Base-by-base conservation (phyloP, 2,797 vertebrate species). In the Periophthalmus magnuspinnatus region DNA sequence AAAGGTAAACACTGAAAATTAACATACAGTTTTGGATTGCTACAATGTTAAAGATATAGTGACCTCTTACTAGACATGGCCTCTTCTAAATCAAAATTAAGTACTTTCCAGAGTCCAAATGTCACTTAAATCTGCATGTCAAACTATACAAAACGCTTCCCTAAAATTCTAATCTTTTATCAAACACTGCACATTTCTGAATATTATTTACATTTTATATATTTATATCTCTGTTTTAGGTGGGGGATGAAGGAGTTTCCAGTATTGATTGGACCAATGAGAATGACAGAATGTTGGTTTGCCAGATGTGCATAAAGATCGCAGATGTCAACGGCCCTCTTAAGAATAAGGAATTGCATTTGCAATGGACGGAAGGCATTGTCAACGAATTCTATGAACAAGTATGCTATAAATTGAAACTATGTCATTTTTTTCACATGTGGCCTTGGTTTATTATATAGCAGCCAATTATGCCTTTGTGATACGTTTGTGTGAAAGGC, bases 241-340 rank as follows among this genome's bases (percentile, higher is more conserved):
- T 97, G 75, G 97, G 97, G 0, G 96, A 98, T 71, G 96, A 97
- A 1, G 95, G 96, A 54, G 82, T 93, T 57, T 86, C 93, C 0
- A 95, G 96, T 45, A 98, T 99, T 70, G 96, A 99, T 67, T 99
- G 97, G 97, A 91, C 94, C 65, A 98, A 99, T 1, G 97, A 99
- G 89, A 99, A 99, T 0, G 97, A 99, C 75, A 94, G 97, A 63
- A 82, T 99, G 57, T 88, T 99, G 80, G 97, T 99, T 65, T 99
- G 97, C 71, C 97, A 99, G 85, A 99, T 99, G 96, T 99, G 97
- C 85, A 99, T 99, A 85, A 99, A 99, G 71, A 87, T 99, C 74
- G 97, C 97, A 1, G 97, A 99, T 70, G 96, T 99, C 82, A 99
- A 99, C 0, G 97, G 97, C 1, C 97, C 97, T 0, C 93, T 97